Evolutionary conservation across 1,140 invertebrate genomes (phyloP), one percentile per base, ranked within the genome.

Genomic region (Bombus impatiens): DNA sequence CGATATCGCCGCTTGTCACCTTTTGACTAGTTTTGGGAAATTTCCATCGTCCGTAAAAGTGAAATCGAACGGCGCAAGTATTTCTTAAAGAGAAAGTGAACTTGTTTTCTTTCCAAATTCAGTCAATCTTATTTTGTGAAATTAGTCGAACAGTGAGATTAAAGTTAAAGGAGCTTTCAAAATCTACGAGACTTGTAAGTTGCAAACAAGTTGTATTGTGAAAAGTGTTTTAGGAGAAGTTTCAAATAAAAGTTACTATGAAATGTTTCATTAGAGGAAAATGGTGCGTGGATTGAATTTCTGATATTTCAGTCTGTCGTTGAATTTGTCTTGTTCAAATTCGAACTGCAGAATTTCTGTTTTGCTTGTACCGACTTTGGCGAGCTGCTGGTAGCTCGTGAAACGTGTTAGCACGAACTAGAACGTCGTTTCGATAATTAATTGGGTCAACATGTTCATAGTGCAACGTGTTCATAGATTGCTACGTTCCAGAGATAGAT

Each of bases 1-100:
- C 47, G 35, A 65, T 47, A 22, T 53, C 25, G 6, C 32, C 22
- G 37, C 25, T 74, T 53, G 40, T 25, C 57, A 47, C 32, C 25
- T 76, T 40, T n/a, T 32, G 32, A 82, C 67, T n/a, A 76, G 32
- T 76, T 65, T 76, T 28, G 1, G 28, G 25, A 35, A 82, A 37
- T 53, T 67, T 76, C 42, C 81, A 37, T 65, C 25, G 40, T 3
- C 9, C 12, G 32, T 18, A 22, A n/a, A 13, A 2, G 9, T 35
- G 57, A 47, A 78, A 37, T 59, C 15, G 22, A 65, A 35, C 10
- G 10, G 2, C 2, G 13, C 0, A n/a, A 53, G 5, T 47, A 47
- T 47, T 47, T 47, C 1, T 47, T 18, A 5, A 6, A 53, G 18
- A 53, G 6, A 22, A 32, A 8, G 62, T 65, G n/a, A 65, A 18